These are phyloP conservation scores for Zosterops borbonicus DNA, from an alignment of 2,113 vertebrate species.

Conservation along the genomic window DNA sequence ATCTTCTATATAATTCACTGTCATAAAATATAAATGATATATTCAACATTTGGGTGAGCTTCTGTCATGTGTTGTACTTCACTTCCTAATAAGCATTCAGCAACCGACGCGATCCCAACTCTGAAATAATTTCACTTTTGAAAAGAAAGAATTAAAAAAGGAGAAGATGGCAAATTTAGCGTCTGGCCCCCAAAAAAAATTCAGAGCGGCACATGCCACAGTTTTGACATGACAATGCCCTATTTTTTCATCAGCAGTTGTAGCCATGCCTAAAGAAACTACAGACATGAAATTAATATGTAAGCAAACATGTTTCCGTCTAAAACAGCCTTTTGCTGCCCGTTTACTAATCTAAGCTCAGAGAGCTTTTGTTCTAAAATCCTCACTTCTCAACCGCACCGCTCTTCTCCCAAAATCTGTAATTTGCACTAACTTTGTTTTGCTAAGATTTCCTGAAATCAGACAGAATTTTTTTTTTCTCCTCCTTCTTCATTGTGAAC, in stretches of 20 bases:
- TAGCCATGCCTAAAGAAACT: background rate
- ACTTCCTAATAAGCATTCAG: constrained; percentile 41
- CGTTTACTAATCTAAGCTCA: constrained; percentile 2
- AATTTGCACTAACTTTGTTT: constrained; percentile 22
- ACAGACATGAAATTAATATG: constrained; percentile 6
- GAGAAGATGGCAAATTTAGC: background rate
- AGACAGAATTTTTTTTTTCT: background rate
- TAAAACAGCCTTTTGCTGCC: background rate
- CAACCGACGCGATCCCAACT: background rate
- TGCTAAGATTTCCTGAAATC: constrained; percentile 37
- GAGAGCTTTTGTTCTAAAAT: constrained; percentile 23
- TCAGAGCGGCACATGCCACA: background rate
- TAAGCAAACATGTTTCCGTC: constrained; percentile 41
- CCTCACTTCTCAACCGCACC: background rate
- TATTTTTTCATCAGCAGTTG: constrained; percentile 12
- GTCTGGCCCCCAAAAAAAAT: background rate
- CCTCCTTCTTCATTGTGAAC: background rate
- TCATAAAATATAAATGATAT: constrained; percentile 64
- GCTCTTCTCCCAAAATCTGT: constrained; percentile 19
- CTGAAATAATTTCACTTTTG: constrained; percentile 36
- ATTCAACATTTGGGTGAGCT: constrained; percentile 53
- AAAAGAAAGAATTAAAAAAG: constrained; percentile 26
- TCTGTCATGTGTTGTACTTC: constrained; percentile 22
- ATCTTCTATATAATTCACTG: constrained; percentile 65
- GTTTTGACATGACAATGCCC: background rate